These are phyloP conservation scores for Syrphus vitripennis DNA, from an alignment of 2,888 invertebrate genomes.

Conservation along the genomic window DNA sequence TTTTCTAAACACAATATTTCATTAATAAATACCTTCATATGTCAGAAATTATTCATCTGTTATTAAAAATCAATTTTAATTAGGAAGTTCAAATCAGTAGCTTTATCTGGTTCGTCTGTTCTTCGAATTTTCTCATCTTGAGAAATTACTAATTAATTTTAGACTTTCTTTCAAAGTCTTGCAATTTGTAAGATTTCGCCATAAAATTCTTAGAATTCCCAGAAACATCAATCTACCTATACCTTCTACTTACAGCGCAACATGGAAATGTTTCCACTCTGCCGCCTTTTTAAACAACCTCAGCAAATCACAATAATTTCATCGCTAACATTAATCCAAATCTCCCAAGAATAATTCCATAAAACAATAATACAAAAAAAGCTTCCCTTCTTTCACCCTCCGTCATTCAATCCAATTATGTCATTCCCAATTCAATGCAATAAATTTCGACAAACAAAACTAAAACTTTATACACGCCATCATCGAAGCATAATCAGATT, in stretches of 20 bases:
- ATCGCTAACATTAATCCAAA: background rate
- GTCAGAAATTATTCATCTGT: no score
- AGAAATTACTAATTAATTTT: background rate
- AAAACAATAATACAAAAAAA: background rate
- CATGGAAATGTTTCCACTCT: background rate
- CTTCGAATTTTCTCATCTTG: no score
- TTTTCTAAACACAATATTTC: no score
- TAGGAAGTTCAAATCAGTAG: no score
- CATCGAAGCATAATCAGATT: slow-evolving; percentile 23
- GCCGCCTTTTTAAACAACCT: slow-evolving; percentile 12
- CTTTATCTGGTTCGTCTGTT: no score
- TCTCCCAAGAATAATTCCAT: background rate
- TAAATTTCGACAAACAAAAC: slow-evolving; percentile 38
- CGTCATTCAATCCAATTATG: slow-evolving; percentile 22
- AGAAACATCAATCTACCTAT: background rate
- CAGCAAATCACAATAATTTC: slow-evolving; percentile 3
- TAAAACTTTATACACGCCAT: slow-evolving; percentile 8
- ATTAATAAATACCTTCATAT: no score
- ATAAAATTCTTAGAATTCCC: background rate
- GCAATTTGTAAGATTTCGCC: background rate
- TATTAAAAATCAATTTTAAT: no score
- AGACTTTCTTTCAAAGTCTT: background rate
- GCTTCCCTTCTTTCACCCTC: background rate
- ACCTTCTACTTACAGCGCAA: background rate
- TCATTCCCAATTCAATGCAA: slow-evolving; percentile 46